phyloP scores from a whole-genome alignment of 2,888 invertebrate species.

The Arrhopalites spinosus region DNA sequence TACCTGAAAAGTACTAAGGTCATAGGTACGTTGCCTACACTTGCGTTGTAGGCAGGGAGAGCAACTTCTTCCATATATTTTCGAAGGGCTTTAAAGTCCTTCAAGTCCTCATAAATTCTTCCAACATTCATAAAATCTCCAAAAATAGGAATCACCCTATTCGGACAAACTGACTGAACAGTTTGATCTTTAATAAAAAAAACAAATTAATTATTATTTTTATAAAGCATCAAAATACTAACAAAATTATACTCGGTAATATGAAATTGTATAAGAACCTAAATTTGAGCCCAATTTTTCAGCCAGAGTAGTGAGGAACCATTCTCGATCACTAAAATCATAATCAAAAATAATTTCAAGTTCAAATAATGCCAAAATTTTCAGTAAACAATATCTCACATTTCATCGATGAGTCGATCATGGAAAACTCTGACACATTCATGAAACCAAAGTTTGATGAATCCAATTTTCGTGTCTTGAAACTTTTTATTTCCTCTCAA shows the following conservation, averaged over 20 bases:
- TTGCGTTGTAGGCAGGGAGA: constrained; percentile 78
- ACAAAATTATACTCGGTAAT: no score
- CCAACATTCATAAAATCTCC: constrained; percentile 78
- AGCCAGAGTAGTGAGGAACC: constrained; percentile 73
- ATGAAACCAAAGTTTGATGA: constrained; percentile 83
- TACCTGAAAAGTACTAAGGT: constrained; percentile 81
- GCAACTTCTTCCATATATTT: constrained; percentile 64
- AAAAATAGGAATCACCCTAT: constrained; percentile 69
- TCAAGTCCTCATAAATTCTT: constrained; percentile 79
- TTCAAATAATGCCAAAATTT: neutral
- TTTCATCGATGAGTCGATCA: constrained; percentile 78
- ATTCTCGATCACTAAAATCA: constrained; percentile 70
- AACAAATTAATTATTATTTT: no score
- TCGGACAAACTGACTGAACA: constrained; percentile 76
- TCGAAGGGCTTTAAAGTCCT: constrained; percentile 67
- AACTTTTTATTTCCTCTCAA: constrained; percentile 76
- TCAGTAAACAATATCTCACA: constrained; percentile 59
- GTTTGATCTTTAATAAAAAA: constrained; percentile 83
- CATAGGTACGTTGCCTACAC: constrained; percentile 77
- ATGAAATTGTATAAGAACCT: no score
- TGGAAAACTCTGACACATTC: constrained; percentile 83
- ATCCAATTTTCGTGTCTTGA: constrained; percentile 72
- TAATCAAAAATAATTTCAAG: neutral
- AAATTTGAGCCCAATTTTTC: constrained; percentile 78
- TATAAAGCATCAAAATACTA: no score